Evolutionary conservation across 2,888 invertebrate genomes (phyloP).

Genomic region (Hydroisotoma schaefferi): DNA sequence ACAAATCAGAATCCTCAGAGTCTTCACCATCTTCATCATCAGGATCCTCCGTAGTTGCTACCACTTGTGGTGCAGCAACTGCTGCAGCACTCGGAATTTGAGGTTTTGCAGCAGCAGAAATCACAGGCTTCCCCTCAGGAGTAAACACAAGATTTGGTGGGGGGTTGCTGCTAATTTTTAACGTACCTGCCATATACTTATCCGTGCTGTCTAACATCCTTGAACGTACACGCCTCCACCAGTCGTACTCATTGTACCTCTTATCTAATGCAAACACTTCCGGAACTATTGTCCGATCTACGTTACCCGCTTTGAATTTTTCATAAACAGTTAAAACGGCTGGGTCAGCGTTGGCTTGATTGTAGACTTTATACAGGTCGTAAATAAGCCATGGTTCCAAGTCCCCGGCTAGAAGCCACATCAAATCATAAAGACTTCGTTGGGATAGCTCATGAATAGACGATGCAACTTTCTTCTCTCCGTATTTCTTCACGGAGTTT

Average conservation of each 20-base stretch:
- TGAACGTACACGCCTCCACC: slow-evolving; percentile 27
- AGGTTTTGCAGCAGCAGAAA: slow-evolving; percentile 16
- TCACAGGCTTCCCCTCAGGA: slow-evolving; percentile 21
- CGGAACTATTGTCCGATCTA: slow-evolving; percentile 28
- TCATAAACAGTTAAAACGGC: slow-evolving; percentile 28
- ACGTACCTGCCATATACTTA: slow-evolving; percentile 30
- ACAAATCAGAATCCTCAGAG: slow-evolving; percentile 4
- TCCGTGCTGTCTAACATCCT: slow-evolving; percentile 27
- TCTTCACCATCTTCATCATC: slow-evolving; percentile 5
- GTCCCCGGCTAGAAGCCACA: slow-evolving; percentile 34
- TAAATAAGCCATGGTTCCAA: slow-evolving; percentile 34
- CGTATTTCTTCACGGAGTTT: slow-evolving; percentile 27
- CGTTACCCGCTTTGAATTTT: slow-evolving; percentile 29
- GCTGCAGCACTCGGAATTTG: slow-evolving; percentile 2
- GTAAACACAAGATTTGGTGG: slow-evolving; percentile 23
- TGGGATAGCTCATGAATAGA: slow-evolving; percentile 31
- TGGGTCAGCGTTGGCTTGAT: slow-evolving; percentile 20
- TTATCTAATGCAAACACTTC: slow-evolving; percentile 31
- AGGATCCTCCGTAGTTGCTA: neutral
- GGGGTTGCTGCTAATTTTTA: slow-evolving; percentile 2
- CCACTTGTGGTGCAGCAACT: neutral
- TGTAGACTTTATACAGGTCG: slow-evolving; percentile 33
- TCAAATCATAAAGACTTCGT: slow-evolving; percentile 29
- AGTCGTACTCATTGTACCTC: slow-evolving; percentile 26
- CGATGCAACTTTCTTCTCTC: slow-evolving; percentile 33